These are phyloP conservation scores for Micromys minutus DNA, from an alignment of 2,113 vertebrate species.

Conservation along the genomic window DNA sequence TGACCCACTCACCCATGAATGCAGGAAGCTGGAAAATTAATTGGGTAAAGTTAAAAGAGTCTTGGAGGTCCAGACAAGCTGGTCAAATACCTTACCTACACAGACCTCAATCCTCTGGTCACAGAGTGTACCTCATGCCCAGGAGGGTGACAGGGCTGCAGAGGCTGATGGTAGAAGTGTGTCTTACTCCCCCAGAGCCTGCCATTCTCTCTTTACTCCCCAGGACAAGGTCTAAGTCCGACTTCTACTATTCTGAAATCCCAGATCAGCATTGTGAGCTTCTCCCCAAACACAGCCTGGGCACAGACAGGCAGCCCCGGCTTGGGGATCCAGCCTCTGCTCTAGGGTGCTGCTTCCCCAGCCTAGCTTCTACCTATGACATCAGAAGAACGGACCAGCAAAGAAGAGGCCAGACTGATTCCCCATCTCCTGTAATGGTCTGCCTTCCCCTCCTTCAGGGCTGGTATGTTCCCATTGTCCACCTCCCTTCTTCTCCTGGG, in stretches of 20 bases:
- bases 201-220: not conserved
- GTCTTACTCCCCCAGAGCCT: not conserved
- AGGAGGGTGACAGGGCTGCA: not conserved
- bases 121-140: not conserved
- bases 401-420: not conserved
- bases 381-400: not conserved
- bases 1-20: not conserved
- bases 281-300: not conserved
- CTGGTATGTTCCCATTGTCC: not conserved
- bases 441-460: accelerated
- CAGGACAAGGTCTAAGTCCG: not conserved
- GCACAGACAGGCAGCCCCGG: not conserved
- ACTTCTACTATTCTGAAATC: not conserved
- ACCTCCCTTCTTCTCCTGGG: no score
- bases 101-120: not conserved
- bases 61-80: accelerated
- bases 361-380: not conserved
- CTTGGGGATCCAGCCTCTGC: not conserved
- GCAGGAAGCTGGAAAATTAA: not conserved
- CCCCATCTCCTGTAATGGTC: not conserved
- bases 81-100: accelerated
- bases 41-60: accelerated
- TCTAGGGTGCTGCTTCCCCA: not conserved
- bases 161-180: not conserved
- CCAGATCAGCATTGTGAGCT: no score